These are phyloP conservation scores for Chondrilla cf. caribensis DNA, from an alignment of 37 sponge, comb jelly and placozoan genomes.

Conservation along the genomic window DNA sequence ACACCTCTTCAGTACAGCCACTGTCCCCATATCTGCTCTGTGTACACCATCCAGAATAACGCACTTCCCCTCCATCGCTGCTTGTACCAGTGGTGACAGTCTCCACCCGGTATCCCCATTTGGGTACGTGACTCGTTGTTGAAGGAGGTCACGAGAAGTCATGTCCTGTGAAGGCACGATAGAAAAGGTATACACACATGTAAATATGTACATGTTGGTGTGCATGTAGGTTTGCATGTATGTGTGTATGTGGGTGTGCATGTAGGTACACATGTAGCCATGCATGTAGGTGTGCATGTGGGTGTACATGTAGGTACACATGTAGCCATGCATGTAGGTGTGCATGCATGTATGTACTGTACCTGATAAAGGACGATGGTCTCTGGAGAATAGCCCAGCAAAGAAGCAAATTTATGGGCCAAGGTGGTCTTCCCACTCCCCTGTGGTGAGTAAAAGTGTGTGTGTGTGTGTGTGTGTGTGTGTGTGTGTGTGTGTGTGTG, in stretches of 20 bases:
- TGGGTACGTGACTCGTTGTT: conserved; percentile 66
- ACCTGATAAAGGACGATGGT: conserved; percentile 72
- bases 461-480: neutral
- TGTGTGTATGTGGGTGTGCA: no score
- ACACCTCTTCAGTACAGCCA: conserved; percentile 69
- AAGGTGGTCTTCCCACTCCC: conserved; percentile 75
- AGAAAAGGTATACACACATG: neutral
- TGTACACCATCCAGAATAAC: conserved; percentile 86
- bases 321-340: no score
- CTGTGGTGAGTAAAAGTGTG: conserved; percentile 31
- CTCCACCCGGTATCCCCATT: conserved; percentile 88
- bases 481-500: neutral
- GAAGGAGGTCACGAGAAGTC: conserved; percentile 89
- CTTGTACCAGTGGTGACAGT: conserved; percentile 65
- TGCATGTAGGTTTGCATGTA: no score
- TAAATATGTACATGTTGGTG: no score
- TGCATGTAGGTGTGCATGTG: no score
- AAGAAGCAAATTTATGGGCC: conserved; percentile 58
- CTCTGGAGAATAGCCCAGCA: conserved; percentile 70
- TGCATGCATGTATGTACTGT: neutral
- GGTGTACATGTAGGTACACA: no score
- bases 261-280: no score
- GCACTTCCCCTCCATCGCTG: conserved; percentile 65
- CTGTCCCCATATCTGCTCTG: conserved; percentile 69
- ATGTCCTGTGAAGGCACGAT: conserved; percentile 64